These are phyloP conservation scores for Monochamus saltuarius DNA, from an alignment of 1,140 invertebrate species.

Conservation along the genomic window DNA sequence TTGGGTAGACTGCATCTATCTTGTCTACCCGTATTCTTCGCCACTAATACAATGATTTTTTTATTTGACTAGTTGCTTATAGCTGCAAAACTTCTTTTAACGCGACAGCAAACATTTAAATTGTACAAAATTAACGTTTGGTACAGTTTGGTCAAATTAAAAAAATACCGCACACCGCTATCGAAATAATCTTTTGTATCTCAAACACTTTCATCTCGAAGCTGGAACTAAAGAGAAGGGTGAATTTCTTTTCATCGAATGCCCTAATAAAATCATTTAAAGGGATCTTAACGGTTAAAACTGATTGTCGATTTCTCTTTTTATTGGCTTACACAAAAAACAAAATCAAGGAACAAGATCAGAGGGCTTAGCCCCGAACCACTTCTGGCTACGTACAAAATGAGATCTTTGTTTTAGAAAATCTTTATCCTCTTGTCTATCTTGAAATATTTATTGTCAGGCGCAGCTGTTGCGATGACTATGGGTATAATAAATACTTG, in stretches of 20 bases:
- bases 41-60: too few species aligned
- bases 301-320: slow-evolving; percentile 6
- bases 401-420: slow-evolving; percentile 31
- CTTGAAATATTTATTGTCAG: slow-evolving; percentile 36
- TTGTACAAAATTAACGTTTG: too few species aligned
- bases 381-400: slow-evolving; percentile 12
- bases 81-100: too few species aligned
- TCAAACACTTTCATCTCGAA: slow-evolving; percentile 14
- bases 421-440: slow-evolving; percentile 29
- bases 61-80: too few species aligned
- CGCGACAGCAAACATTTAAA: too few species aligned
- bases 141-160: too few species aligned
- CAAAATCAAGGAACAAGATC: slow-evolving; percentile 9
- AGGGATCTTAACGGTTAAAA: slow-evolving; percentile 11
- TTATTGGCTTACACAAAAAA: background rate
- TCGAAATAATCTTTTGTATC: background rate
- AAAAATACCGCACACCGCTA: too few species aligned
- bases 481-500: slow-evolving; percentile 1
- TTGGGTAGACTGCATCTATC: too few species aligned
- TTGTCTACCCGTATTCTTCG: too few species aligned
- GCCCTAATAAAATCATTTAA: slow-evolving; percentile 7
- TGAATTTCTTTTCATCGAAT: slow-evolving; percentile 10
- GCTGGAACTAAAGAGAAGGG: background rate
- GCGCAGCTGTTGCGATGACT: slow-evolving; percentile 18
- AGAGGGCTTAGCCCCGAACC: background rate